phyloP scores from a whole-genome alignment of 37 sponge, comb jelly and placozoan species.

The Diacarnus erythraeanus region DNA sequence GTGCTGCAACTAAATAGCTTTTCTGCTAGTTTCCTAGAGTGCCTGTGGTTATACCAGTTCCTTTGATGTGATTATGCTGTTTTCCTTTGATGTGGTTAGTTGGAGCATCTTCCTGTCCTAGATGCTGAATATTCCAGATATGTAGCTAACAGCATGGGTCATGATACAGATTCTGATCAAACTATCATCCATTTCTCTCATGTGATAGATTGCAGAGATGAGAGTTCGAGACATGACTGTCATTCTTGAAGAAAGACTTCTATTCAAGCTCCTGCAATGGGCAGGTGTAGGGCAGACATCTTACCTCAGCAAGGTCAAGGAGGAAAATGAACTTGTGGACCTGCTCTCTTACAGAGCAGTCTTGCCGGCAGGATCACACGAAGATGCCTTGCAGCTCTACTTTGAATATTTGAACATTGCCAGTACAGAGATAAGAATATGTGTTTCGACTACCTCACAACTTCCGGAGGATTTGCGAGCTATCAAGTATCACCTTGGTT shows the following conservation, averaged over 20 bases:
- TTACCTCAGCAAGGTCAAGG: not conserved
- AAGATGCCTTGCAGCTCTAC: constrained; percentile 45
- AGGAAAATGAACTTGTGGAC: constrained; percentile 26
- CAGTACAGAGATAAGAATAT: constrained; percentile 40
- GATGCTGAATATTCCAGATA: too few species aligned
- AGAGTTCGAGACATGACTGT: constrained; percentile 50
- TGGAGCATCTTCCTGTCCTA: too few species aligned
- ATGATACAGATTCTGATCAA: too few species aligned
- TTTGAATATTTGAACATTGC: constrained; percentile 51
- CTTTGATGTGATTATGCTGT: too few species aligned
- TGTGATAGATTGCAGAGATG: constrained; percentile 40
- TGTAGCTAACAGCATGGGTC: too few species aligned
- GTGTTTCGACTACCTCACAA: constrained; percentile 69
- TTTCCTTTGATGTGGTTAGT: too few species aligned
- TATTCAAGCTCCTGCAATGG: constrained; percentile 82
- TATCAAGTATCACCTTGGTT: constrained; percentile 62
- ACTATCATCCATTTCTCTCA: not conserved
- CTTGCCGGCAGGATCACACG: not conserved
- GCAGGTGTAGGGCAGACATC: constrained; percentile 40
- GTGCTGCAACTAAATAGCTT: too few species aligned
- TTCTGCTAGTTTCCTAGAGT: too few species aligned
- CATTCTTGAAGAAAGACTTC: constrained; percentile 74
- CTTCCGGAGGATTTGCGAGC: constrained; percentile 66
- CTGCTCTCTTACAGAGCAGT: constrained; percentile 28
- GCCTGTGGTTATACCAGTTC: too few species aligned